Percentiles rank a stretch among this genome's conserved stretches.
phyloP scores from a whole-genome alignment of 1,140 invertebrate species.

The Procambarus virginalis region DNA sequence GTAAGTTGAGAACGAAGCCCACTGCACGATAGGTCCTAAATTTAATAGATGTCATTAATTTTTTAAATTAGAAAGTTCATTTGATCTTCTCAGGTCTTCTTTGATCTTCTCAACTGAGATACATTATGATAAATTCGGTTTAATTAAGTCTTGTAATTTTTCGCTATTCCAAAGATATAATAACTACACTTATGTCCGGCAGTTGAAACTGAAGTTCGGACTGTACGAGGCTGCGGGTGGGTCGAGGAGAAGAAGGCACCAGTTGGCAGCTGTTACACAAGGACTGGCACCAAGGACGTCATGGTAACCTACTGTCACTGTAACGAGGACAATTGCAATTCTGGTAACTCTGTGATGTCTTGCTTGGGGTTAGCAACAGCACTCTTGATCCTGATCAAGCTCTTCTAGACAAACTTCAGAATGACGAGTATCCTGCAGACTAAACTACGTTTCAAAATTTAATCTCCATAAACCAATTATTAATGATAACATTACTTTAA shows the following conservation, averaged over 20 bases:
- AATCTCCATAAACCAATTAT: neutral
- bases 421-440: neutral
- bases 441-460: neutral
- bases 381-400: constrained; percentile 35
- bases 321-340: constrained; percentile 50
- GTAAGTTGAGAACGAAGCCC: too few relatives aligned
- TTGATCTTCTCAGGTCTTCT: too few relatives aligned
- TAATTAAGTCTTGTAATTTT: too few relatives aligned
- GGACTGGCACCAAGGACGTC: constrained; percentile 69
- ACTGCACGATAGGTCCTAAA: too few relatives aligned
- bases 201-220: constrained; percentile 56
- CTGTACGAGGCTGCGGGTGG: constrained; percentile 67
- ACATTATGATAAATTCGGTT: too few relatives aligned
- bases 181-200: constrained; percentile 62
- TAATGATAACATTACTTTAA: neutral
- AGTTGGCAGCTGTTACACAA: constrained; percentile 61
- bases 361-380: constrained; percentile 42
- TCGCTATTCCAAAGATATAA: constrained; percentile 81
- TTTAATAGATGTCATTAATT: too few relatives aligned
- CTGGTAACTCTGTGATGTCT: constrained; percentile 27
- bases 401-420: constrained; percentile 35
- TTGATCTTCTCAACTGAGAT: too few relatives aligned
- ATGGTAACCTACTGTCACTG: constrained; percentile 68
- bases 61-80: too few relatives aligned
- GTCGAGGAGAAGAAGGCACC: constrained; percentile 40